Evolutionary conservation across 2,113 vertebrate species (phyloP).

Genomic region (Onychostoma macrolepis): DNA sequence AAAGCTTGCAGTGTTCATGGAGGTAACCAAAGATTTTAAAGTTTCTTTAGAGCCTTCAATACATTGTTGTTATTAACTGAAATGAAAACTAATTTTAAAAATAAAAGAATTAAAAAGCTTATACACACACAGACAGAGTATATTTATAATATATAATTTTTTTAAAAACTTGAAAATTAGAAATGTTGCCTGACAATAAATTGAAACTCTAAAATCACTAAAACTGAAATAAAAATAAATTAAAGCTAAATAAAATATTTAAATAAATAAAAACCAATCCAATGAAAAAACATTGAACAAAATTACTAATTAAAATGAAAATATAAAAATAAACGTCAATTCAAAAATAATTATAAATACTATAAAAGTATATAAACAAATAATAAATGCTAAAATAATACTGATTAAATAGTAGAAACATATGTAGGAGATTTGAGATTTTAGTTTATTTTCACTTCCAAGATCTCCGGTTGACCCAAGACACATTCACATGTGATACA

Average conservation of each 20-base stretch:
- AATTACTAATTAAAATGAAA: neutral
- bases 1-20: neutral
- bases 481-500: neutral
- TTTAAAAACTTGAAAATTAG: neutral
- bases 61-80: neutral
- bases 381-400: too few species aligned
- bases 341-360: neutral
- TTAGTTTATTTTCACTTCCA: constrained; percentile 28
- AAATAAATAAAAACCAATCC: neutral
- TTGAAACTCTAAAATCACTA: neutral
- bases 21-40: neutral
- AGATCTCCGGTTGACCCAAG: neutral
- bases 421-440: neutral
- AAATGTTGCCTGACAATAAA: neutral
- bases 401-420: neutral
- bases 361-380: neutral
- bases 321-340: neutral
- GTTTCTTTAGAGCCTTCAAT: neutral
- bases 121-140: too few species aligned
- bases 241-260: neutral
- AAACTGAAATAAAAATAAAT: neutral
- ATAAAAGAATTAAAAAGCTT: neutral
- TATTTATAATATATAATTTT: too few species aligned
- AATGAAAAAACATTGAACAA: neutral
- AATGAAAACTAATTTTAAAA: neutral